phyloP scores from a whole-genome alignment of 2,797 vertebrate species.

The Rhinoraja longicauda region DNA sequence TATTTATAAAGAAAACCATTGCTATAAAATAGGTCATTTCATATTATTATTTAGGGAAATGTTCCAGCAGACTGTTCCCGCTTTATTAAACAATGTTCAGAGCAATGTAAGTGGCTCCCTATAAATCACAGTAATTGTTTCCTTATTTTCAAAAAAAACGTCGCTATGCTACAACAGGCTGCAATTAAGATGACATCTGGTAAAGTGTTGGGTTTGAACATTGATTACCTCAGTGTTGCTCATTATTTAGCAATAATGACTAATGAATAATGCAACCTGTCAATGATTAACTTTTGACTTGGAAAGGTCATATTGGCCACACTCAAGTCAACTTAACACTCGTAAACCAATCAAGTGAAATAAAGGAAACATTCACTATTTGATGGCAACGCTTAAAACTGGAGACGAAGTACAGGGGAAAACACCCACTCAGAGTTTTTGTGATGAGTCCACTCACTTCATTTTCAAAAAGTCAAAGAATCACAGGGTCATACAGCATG shows the following conservation, averaged over 20 bases:
- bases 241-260: constrained; percentile 58
- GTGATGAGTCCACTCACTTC: no score
- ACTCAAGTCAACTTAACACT: constrained; percentile 23
- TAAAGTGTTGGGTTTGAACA: constrained; percentile 52
- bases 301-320: constrained; percentile 32
- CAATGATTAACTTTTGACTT: constrained; percentile 54
- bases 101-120: constrained; percentile 49
- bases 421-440: background rate
- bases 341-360: background rate
- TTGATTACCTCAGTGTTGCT: constrained; percentile 55
- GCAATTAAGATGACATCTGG: constrained; percentile 58
- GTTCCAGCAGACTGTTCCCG: background rate
- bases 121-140: constrained; percentile 59
- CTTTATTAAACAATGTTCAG: constrained; percentile 47
- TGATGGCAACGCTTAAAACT: background rate
- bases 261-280: constrained; percentile 53
- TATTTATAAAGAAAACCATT: constrained; percentile 3
- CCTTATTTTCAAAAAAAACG: constrained; percentile 52
- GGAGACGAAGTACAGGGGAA: background rate
- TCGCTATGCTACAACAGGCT: constrained; percentile 50
- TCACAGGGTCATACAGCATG: no score
- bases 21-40: constrained; percentile 26
- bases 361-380: background rate
- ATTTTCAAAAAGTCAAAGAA: no score
- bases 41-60: constrained; percentile 15